phyloP scores from a whole-genome alignment of 1,140 invertebrate genomes.

The Nautilus pompilius region DNA sequence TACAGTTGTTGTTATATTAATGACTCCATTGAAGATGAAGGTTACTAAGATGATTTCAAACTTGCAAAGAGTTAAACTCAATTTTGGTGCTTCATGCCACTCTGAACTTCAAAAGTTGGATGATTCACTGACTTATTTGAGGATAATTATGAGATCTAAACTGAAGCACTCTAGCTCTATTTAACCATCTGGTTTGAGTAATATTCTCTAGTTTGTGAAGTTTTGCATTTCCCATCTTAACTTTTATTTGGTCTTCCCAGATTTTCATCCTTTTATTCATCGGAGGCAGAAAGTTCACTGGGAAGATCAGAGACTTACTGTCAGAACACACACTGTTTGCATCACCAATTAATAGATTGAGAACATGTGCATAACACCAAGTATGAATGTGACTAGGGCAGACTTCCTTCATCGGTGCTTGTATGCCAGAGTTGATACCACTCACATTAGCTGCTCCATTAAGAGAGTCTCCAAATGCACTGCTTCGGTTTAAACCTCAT shows the following conservation, averaged over 20 bases:
- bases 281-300: not conserved
- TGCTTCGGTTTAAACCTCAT: not conserved
- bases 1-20: not conserved
- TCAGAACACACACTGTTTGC: not conserved
- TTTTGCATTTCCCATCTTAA: not conserved
- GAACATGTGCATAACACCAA: not conserved
- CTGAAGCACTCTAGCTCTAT: not conserved
- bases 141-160: not conserved
- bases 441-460: not conserved
- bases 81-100: not conserved
- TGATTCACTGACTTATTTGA: not conserved
- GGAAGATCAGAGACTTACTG: not conserved
- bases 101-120: not conserved
- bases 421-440: not conserved
- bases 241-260: not conserved
- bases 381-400: not conserved
- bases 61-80: not conserved
- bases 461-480: constrained; percentile 1
- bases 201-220: not conserved
- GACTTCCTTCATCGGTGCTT: not conserved
- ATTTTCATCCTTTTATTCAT: not conserved
- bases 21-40: not conserved
- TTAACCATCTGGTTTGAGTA: not conserved
- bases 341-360: not conserved
- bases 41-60: not conserved